These are phyloP conservation scores for Perccottus glenii DNA, from an alignment of 2,113 vertebrate species.

Conservation along the genomic window DNA sequence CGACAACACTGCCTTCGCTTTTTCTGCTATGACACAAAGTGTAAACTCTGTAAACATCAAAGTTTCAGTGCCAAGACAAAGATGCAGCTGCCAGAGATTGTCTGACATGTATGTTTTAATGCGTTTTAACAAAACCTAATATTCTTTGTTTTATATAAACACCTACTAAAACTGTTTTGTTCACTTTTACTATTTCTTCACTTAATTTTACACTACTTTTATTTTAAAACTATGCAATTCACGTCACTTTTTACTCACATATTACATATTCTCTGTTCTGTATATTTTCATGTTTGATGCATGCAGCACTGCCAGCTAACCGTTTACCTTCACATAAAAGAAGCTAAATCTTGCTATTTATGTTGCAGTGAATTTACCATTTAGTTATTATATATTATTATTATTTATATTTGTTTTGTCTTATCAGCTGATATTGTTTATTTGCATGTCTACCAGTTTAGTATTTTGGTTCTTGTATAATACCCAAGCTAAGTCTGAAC, in stretches of 20 bases:
- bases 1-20: slow-evolving; percentile 55
- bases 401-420: slow-evolving; percentile 74
- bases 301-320: slow-evolving; percentile 39
- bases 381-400: slow-evolving; percentile 14
- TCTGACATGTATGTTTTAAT: neutral
- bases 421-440: slow-evolving; percentile 42
- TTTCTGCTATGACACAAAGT: slow-evolving; percentile 37
- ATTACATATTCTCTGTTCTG: slow-evolving; percentile 15
- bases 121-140: slow-evolving; percentile 20
- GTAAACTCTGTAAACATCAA: slow-evolving; percentile 31
- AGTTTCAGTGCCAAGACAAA: slow-evolving; percentile 32
- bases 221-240: slow-evolving; percentile 11
- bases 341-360: slow-evolving; percentile 19
- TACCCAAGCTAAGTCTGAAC: slow-evolving; percentile 37
- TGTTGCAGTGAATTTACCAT: slow-evolving; percentile 51
- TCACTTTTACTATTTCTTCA: slow-evolving; percentile 1
- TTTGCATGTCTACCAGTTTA: slow-evolving; percentile 29
- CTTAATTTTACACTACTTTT: slow-evolving; percentile 4
- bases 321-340: slow-evolving; percentile 42
- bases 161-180: slow-evolving; percentile 11
- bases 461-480: slow-evolving; percentile 39
- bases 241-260: slow-evolving; percentile 27
- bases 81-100: slow-evolving; percentile 34
- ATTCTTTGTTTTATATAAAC: slow-evolving; percentile 37
- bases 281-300: slow-evolving; percentile 17